These are phyloP conservation scores for Microtus agrestis DNA, from an alignment of 2,797 vertebrate genomes.

Conservation along the genomic window DNA sequence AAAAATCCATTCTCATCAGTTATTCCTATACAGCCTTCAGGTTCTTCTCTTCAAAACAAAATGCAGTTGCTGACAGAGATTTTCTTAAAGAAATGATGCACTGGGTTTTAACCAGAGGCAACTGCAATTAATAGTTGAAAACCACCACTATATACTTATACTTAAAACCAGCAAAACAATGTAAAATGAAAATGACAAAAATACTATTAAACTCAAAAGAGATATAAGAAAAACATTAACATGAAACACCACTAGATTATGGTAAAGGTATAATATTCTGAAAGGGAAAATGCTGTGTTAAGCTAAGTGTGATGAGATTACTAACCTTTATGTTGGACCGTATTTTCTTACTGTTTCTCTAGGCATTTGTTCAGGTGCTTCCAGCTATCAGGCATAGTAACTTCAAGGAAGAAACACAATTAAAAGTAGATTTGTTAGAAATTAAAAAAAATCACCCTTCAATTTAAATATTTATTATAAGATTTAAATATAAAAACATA, in stretches of 20 bases:
- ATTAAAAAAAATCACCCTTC: neutral
- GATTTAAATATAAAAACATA: neutral
- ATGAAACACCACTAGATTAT: neutral
- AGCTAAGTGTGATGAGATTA: neutral
- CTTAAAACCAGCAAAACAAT: neutral
- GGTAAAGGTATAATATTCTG: neutral
- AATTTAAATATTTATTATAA: neutral
- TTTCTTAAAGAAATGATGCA: slow-evolving; percentile 29
- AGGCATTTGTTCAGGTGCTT: neutral
- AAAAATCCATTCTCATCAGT: slow-evolving; percentile 18
- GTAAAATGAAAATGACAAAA: neutral
- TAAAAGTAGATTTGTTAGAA: neutral
- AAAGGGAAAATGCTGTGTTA: neutral
- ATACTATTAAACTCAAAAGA: neutral
- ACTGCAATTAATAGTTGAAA: slow-evolving; percentile 51
- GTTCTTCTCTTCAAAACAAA: slow-evolving; percentile 29
- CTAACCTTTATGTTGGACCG: neutral
- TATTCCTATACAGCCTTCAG: neutral
- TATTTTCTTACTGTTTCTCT: neutral
- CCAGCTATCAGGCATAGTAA: neutral
- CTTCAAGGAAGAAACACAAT: neutral
- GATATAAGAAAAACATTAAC: slow-evolving; percentile 7
- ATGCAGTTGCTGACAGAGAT: neutral
- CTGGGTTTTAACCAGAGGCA: neutral
- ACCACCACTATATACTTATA: neutral